These are phyloP conservation scores for Tympanoctomys barrerae DNA, from an alignment of 2,797 vertebrate species.

Conservation along the genomic window DNA sequence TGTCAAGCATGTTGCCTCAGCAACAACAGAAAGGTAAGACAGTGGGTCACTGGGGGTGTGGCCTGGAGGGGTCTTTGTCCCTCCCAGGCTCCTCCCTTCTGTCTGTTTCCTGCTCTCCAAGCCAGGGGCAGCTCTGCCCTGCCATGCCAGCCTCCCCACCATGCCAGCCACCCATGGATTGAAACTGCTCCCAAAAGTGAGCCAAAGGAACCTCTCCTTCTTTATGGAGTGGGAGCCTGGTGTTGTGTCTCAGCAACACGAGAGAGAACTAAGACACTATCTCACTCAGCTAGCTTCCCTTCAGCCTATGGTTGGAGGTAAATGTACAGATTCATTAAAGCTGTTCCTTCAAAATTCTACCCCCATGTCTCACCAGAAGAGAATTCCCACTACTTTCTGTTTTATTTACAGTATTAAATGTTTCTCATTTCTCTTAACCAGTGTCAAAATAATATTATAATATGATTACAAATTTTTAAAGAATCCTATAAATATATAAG, in stretches of 20 bases:
- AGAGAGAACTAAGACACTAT: neutral
- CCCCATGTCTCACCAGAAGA: neutral
- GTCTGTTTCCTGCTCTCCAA: neutral
- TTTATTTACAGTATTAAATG: neutral
- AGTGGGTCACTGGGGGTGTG: neutral
- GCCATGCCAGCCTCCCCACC: neutral
- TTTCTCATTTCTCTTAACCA: neutral
- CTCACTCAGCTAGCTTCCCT: neutral
- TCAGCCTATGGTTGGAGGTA: neutral
- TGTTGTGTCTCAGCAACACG: neutral
- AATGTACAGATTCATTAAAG: neutral
- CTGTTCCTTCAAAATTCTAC: neutral
- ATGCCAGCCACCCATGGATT: neutral
- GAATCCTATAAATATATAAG: too few relatives aligned
- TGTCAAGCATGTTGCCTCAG: neutral
- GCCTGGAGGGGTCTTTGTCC: neutral
- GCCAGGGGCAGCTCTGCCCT: neutral
- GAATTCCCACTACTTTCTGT: neutral
- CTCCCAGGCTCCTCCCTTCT: neutral
- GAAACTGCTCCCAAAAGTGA: neutral
- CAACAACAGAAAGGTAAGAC: neutral
- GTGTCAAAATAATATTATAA: neutral
- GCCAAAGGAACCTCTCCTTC: neutral
- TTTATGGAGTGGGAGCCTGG: neutral
- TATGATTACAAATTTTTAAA: neutral